These are phyloP conservation scores for Trachelus tabidus DNA, from an alignment of 2,888 invertebrate genomes.

Conservation along the genomic window DNA sequence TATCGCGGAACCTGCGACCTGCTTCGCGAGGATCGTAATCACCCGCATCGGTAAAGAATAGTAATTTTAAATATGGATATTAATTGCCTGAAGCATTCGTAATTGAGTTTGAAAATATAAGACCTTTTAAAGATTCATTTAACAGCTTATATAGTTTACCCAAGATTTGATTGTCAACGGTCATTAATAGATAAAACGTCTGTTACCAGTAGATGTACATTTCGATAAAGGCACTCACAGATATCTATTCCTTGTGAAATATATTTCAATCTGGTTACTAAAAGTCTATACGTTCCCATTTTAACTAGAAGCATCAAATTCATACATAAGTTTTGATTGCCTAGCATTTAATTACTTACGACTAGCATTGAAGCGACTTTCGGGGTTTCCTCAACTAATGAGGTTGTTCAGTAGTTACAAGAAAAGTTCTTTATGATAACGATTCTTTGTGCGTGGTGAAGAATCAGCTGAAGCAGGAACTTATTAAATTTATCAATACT, in stretches of 20 bases:
- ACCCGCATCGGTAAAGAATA: not conserved
- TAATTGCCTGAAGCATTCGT: not conserved
- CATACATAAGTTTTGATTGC: not conserved
- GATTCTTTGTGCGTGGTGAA: not conserved
- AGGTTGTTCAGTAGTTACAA: not conserved
- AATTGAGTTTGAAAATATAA: too few relatives aligned
- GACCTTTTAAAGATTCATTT: not conserved
- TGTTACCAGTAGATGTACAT: not conserved
- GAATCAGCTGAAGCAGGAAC: not conserved
- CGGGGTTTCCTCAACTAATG: not conserved
- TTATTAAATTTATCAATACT: not conserved
- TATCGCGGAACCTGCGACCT: not conserved
- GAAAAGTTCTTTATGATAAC: not conserved
- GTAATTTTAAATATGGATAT: not conserved
- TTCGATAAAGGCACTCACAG: not conserved
- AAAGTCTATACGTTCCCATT: not conserved
- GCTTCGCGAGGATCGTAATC: not conserved
- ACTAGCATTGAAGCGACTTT: not conserved
- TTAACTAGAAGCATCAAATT: not conserved
- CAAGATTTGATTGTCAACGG: not conserved
- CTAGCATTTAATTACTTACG: not conserved
- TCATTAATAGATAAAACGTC: not conserved
- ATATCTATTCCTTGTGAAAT: not conserved
- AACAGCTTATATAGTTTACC: not conserved
- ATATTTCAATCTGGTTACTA: not conserved